Percentiles rank a stretch among this genome's conserved stretches.
phyloP scores from a whole-genome alignment of 1,140 invertebrate genomes.

The Dolichoris vasculosae region DNA sequence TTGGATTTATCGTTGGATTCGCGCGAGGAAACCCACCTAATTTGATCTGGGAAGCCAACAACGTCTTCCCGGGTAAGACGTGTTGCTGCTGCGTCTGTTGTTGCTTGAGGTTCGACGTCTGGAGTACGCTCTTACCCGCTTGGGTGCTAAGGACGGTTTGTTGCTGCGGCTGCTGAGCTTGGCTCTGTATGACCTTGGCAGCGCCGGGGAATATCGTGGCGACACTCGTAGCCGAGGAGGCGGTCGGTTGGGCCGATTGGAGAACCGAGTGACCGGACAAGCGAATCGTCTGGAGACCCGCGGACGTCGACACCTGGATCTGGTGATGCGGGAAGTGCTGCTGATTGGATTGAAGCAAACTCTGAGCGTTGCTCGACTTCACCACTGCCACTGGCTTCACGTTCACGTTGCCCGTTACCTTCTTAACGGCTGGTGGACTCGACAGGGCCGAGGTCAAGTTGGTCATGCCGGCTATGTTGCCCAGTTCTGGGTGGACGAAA shows the following conservation, averaged over 20 bases:
- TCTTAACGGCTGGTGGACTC: slow-evolving; percentile 57
- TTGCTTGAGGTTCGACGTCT: slow-evolving; percentile 70
- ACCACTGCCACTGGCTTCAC: slow-evolving; percentile 71
- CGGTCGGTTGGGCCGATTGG: slow-evolving; percentile 66
- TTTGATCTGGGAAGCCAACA: slow-evolving; percentile 72
- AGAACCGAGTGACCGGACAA: slow-evolving; percentile 74
- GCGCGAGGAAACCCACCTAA: slow-evolving; percentile 48
- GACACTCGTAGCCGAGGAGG: slow-evolving; percentile 61
- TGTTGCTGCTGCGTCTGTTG: slow-evolving; percentile 62
- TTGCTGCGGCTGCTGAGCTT: slow-evolving; percentile 60
- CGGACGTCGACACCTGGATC: slow-evolving; percentile 73
- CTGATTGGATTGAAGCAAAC: slow-evolving; percentile 72
- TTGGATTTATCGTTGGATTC: too few species aligned
- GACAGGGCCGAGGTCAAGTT: slow-evolving; percentile 47
- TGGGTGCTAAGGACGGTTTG: slow-evolving; percentile 69
- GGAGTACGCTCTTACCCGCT: slow-evolving; percentile 70
- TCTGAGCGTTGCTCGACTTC: slow-evolving; percentile 68
- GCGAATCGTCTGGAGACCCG: slow-evolving; percentile 75
- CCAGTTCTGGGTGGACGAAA: slow-evolving; percentile 15
- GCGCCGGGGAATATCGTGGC: slow-evolving; percentile 66
- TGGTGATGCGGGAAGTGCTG: slow-evolving; percentile 72
- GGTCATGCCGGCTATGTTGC: slow-evolving; percentile 41
- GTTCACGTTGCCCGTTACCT: slow-evolving; percentile 63
- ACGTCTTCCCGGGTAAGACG: slow-evolving; percentile 69
- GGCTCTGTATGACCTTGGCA: slow-evolving; percentile 61